These are phyloP conservation scores for Okamejei kenojei DNA, from an alignment of 2,797 vertebrate genomes.

Conservation along the genomic window DNA sequence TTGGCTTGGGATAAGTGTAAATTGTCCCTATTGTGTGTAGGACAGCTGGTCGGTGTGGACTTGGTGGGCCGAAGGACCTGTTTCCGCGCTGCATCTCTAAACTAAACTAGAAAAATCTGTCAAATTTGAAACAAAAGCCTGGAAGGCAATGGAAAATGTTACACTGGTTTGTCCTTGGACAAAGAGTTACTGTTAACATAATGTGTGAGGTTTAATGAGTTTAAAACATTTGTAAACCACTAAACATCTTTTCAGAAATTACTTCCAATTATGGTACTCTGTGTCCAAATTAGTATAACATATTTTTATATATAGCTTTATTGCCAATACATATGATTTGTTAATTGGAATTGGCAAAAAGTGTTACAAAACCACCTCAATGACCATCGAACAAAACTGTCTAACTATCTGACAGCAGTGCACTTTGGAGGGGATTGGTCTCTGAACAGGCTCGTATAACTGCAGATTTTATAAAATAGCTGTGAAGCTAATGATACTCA, in stretches of 20 bases:
- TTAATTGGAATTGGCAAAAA: neutral
- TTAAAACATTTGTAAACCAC: neutral
- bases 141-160: neutral
- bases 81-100: too few species aligned
- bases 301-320: neutral
- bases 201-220: neutral
- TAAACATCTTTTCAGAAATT: slow-evolving; percentile 4
- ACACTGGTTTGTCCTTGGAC: neutral
- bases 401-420: neutral
- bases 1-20: too few species aligned
- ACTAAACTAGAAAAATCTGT: neutral
- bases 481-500: neutral
- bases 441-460: neutral
- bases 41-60: too few species aligned
- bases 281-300: neutral
- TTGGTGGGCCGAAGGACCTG: too few species aligned
- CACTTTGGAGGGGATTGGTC: neutral
- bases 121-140: neutral
- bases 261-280: neutral
- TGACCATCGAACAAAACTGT: neutral
- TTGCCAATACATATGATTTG: neutral
- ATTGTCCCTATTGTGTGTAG: too few species aligned
- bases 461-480: neutral
- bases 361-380: neutral
- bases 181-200: neutral